phyloP scores from a whole-genome alignment of 1,140 invertebrate genomes.

The Drosophila lacteicornis region DNA sequence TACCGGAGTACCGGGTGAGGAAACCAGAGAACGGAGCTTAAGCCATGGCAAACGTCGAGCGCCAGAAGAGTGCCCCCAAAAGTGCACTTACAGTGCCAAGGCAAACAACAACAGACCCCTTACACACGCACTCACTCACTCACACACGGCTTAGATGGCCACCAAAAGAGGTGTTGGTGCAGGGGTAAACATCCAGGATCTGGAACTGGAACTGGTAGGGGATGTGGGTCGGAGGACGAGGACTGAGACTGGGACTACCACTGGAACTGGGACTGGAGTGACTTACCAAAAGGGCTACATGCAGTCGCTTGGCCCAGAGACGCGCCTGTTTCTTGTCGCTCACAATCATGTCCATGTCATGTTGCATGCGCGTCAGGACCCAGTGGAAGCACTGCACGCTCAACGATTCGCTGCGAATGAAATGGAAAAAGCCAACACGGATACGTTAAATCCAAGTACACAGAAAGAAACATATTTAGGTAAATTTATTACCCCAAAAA shows the following conservation, averaged over 20 bases:
- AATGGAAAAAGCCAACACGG: constrained; percentile 40
- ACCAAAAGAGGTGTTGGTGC: constrained; percentile 4
- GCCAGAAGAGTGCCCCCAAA: constrained; percentile 67
- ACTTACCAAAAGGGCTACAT: constrained; percentile 90
- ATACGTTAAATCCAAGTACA: constrained; percentile 16
- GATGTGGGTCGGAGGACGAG: not conserved
- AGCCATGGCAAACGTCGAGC: constrained; percentile 54
- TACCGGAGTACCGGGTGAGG: constrained; percentile 10
- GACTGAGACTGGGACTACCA: constrained; percentile 2
- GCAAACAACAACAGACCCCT: constrained; percentile 71
- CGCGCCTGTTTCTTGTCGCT: constrained; percentile 94
- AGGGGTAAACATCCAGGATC: not conserved
- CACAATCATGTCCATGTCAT: constrained; percentile 94
- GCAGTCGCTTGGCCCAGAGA: constrained; percentile 93
- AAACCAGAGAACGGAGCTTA: constrained; percentile 18
- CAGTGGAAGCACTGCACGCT: constrained; percentile 96
- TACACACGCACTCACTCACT: constrained; percentile 1
- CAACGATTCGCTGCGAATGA: constrained; percentile 91
- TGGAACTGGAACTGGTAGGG: not conserved
- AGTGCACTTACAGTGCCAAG: constrained; percentile 71
- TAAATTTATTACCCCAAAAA: not conserved
- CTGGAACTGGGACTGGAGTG: constrained; percentile 35
- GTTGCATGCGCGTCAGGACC: constrained; percentile 95
- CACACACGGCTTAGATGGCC: constrained; percentile 27
- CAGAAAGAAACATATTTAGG: not conserved